Base-by-base conservation (phyloP, 92 coral and sea anemone genomes). In the Palythoa caribaeorum region DNA sequence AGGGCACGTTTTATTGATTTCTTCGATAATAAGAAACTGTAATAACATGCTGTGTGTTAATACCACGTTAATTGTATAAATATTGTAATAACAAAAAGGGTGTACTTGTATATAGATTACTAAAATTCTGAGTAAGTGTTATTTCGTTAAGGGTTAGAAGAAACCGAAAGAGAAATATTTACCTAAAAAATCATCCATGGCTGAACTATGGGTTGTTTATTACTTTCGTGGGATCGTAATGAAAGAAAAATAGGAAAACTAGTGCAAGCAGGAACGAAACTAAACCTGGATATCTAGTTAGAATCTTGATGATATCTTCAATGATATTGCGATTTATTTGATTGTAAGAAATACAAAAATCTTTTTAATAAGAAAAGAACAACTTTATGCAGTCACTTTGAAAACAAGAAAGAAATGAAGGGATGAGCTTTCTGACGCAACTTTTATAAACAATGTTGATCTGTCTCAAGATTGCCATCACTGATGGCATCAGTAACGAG, bases 381-480 rank as follows among this genome's bases (percentile, higher is more conserved):
- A n/a, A 44, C 50, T 44, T 5, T 8, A 44, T 8, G 50, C 50
- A 44, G 28, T 11, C 7, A 39, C 14, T 40, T 16, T 9, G 1
- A 47, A 74, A 74, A 47, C 37, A 74, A 9, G 47, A 3, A 51
- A 54, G 48, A 35, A 54, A 54, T 63, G 9, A 17, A 52, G 10
- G 11, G 13, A 1, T 37, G 36, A 11, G 68, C 4, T 38, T 15
- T 53, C 47, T 2, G 11, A 28, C 16, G 12, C 60, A 76, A 74
- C 35, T 2, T 37, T 73, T 7, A 47, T 38, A 47, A 9, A 17
- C 38, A n/a, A 17, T 12, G 81, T 53, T 35, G 48, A 77, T 68
- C 68, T 77, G 83, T 36, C 68, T 77, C 37, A 44, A 53, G 69
- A 57, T 28, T 77, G 83, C 53, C 83, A 48, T 77, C 65, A 54